Conservation (phyloP, 1,140 invertebrate species). For the Drosophila equinoxialis region DNA sequence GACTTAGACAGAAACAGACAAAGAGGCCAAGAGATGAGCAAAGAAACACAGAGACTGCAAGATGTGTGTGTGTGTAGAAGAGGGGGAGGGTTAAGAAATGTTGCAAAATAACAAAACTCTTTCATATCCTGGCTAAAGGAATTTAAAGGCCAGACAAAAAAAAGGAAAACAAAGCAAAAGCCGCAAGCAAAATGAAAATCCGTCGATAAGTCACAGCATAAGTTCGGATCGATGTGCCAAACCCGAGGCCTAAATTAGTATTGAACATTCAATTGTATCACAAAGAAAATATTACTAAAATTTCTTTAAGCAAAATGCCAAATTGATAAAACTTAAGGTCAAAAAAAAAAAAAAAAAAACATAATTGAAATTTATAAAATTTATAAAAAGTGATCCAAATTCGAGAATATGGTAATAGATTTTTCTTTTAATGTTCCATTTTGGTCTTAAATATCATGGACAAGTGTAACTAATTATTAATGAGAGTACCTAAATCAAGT, state of each 20-base stretch:
- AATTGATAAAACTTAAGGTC: too few relatives aligned
- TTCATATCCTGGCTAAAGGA: slow-evolving; percentile 18
- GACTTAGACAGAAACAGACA: slow-evolving; percentile 2
- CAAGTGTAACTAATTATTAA: background rate
- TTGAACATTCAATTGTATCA: too few relatives aligned
- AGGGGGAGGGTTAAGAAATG: slow-evolving; percentile 6
- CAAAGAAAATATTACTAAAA: too few relatives aligned
- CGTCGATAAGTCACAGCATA: slow-evolving; percentile 4
- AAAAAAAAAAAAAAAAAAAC: too few relatives aligned
- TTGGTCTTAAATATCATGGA: background rate
- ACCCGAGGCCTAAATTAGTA: background rate
- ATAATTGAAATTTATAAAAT: too few relatives aligned
- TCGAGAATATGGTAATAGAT: background rate
- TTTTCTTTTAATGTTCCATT: too few relatives aligned
- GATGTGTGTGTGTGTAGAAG: background rate
- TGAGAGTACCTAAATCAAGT: background rate
- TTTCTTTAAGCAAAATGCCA: too few relatives aligned
- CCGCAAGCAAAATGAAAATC: background rate
- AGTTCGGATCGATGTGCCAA: background rate
- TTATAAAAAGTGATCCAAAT: too few relatives aligned
- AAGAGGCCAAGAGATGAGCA: background rate
- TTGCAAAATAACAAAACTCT: background rate
- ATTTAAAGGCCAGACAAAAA: slow-evolving; percentile 7
- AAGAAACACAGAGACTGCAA: background rate
- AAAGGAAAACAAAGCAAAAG: slow-evolving; percentile 2